Evolutionary conservation across 1,140 invertebrate species (phyloP).

Genomic region (Rhopalosiphum padi): DNA sequence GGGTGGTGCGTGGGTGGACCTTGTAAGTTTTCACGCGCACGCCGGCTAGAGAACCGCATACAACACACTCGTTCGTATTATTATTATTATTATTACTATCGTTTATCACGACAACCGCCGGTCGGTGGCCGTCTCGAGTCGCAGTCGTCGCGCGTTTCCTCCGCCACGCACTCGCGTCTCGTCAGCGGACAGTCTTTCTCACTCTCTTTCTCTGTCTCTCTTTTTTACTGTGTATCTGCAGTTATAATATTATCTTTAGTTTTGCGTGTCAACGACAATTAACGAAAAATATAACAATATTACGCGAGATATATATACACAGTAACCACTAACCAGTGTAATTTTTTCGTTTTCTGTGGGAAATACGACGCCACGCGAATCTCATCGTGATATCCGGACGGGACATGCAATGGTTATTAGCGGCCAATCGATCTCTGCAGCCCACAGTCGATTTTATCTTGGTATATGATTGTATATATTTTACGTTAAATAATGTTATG

Average conservation of each 20-base stretch:
- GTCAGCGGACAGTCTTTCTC: background rate
- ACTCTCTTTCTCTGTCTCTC: background rate
- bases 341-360: background rate
- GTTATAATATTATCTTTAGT: background rate
- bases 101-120: background rate
- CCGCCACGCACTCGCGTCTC: background rate
- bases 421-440: background rate
- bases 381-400: background rate
- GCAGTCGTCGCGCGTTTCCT: background rate
- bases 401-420: slow-evolving; percentile 11
- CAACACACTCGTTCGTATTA: background rate
- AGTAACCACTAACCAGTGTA: background rate
- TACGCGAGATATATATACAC: background rate
- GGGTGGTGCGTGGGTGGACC: slow-evolving; percentile 19
- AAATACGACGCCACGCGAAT: background rate
- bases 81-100: slow-evolving; percentile 2
- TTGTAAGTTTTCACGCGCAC: slow-evolving; percentile 42
- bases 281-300: background rate
- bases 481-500: background rate
- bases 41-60: background rate
- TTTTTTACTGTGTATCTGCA: background rate
- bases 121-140: background rate
- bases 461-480: background rate
- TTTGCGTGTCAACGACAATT: background rate
- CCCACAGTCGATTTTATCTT: background rate